A percentile compares a stretch with the other conserved stretches of the same genome.
These are phyloP conservation scores for Aegithalos caudatus DNA, from an alignment of 2,113 vertebrate genomes.

Conservation along the genomic window DNA sequence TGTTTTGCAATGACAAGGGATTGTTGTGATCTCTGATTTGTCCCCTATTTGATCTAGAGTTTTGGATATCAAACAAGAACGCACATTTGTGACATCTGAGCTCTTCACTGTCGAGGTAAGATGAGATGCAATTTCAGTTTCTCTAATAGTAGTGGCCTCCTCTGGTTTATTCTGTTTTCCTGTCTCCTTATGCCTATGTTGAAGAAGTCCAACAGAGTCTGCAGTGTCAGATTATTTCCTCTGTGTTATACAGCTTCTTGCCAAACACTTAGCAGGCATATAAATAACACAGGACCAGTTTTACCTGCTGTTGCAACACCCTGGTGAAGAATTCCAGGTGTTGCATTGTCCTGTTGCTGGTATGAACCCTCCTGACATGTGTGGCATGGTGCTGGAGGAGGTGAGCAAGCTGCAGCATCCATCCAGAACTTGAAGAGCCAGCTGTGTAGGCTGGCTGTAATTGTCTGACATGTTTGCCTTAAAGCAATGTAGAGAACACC, in stretches of 20 bases:
- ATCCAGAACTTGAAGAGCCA: not conserved
- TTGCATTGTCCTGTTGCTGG: not conserved
- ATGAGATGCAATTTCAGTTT: not conserved
- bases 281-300: not conserved
- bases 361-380: not conserved
- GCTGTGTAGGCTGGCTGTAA: not conserved
- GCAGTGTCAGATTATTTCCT: not conserved
- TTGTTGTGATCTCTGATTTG: not conserved
- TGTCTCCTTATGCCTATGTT: not conserved
- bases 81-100: slow-evolving; percentile 73
- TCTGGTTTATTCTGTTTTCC: not conserved
- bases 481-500: not conserved
- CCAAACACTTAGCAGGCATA: not conserved
- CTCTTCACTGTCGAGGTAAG: slow-evolving; percentile 85
- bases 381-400: not conserved
- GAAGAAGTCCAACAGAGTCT: not conserved
- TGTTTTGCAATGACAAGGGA: not conserved
- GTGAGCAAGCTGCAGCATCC: not conserved
- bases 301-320: not conserved
- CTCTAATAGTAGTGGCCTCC: not conserved
- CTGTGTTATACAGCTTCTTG: not conserved
- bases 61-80: slow-evolving; percentile 84
- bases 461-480: not conserved
- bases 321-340: not conserved
- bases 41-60: slow-evolving; percentile 70